These are phyloP conservation scores for Sturnus vulgaris DNA, from an alignment of 2,113 vertebrate genomes.

Conservation along the genomic window DNA sequence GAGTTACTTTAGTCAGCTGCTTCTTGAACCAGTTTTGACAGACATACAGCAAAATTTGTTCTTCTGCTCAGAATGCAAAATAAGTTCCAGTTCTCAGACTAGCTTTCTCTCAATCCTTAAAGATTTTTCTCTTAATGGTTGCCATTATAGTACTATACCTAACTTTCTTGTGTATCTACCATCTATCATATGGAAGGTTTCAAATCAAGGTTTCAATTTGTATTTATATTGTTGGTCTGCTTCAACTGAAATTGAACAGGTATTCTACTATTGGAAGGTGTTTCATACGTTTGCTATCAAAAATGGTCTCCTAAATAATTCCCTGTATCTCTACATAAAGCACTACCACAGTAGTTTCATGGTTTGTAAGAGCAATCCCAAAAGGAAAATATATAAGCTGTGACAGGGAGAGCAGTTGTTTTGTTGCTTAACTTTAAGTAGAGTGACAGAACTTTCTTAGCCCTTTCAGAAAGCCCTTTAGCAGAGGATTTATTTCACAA, in stretches of 20 bases:
- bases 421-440: background rate
- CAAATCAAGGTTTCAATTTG: background rate
- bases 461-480: background rate
- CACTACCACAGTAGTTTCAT: background rate
- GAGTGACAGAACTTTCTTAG: background rate
- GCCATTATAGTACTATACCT: background rate
- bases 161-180: background rate
- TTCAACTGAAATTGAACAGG: background rate
- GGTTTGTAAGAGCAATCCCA: background rate
- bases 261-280: background rate
- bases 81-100: background rate
- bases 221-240: background rate
- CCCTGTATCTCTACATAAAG: background rate
- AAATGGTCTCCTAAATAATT: background rate
- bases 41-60: background rate
- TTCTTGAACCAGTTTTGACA: background rate
- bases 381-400: background rate
- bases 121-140: background rate
- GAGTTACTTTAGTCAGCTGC: background rate
- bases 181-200: background rate
- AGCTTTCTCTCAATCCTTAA: background rate
- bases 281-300: background rate
- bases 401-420: background rate
- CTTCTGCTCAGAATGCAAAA: slow-evolving; percentile 12
- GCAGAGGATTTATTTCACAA: background rate